A percentile compares a stretch with the other conserved stretches of the same genome.
Conservation (phyloP, 1,140 invertebrate species). For the Drosophila pachea region DNA sequence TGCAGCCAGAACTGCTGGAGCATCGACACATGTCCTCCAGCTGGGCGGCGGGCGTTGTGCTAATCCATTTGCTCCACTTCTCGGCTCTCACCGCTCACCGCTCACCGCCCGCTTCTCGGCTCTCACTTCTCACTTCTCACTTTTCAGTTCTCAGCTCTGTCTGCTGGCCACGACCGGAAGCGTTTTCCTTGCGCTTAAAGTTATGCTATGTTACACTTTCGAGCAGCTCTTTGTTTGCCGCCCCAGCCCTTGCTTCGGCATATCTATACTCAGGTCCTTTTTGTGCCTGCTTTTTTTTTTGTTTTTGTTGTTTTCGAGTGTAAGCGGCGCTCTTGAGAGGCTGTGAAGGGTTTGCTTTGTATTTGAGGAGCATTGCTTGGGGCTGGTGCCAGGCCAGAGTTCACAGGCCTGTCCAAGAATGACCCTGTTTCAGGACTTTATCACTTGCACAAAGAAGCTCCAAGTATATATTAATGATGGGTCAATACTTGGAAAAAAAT, state of each 20-base stretch:
- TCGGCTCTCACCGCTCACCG: slow-evolving; percentile 5
- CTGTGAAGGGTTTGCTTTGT: slow-evolving; percentile 39
- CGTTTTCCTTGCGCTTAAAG: slow-evolving; percentile 60
- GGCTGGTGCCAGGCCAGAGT: slow-evolving; percentile 7
- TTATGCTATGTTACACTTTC: slow-evolving; percentile 59
- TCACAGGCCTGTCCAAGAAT: slow-evolving; percentile 11
- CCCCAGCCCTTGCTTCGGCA: background rate
- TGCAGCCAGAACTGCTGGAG: slow-evolving; percentile 4
- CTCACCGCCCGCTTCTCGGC: slow-evolving; percentile 33
- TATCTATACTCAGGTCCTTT: background rate
- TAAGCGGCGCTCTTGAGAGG: slow-evolving; percentile 27
- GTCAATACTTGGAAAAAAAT: background rate
- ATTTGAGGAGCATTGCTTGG: slow-evolving; percentile 42
- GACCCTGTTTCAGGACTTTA: slow-evolving; percentile 26
- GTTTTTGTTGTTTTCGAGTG: slow-evolving; percentile 14
- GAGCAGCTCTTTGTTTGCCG: slow-evolving; percentile 34
- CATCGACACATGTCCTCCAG: slow-evolving; percentile 52
- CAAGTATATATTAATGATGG: too few relatives aligned
- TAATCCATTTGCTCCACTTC: slow-evolving; percentile 55
- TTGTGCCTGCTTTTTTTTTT: slow-evolving; percentile 9
- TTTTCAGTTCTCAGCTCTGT: slow-evolving; percentile 12
- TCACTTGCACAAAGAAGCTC: background rate
- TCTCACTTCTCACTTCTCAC: slow-evolving; percentile 29
- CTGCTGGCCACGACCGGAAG: slow-evolving; percentile 59
- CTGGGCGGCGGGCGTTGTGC: slow-evolving; percentile 10